A percentile compares a stretch with the other conserved stretches of the same genome.
Evolutionary conservation across 2,888 invertebrate genomes (phyloP).

Genomic region (Polydrusus cervinus): DNA sequence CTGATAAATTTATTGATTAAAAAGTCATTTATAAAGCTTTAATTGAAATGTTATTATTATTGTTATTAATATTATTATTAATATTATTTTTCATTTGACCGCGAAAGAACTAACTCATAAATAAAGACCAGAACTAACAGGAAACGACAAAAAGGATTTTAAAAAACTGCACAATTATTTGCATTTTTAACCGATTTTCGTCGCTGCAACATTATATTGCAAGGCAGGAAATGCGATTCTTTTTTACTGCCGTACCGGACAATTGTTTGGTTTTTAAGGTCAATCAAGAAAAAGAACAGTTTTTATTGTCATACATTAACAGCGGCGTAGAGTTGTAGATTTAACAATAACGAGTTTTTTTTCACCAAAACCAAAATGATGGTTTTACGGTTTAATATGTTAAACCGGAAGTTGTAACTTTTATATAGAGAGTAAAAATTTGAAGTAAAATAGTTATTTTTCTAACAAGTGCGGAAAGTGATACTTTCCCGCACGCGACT

Average conservation of each 20-base stretch:
- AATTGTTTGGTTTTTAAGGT: slow-evolving; percentile 21
- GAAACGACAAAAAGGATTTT: slow-evolving; percentile 30
- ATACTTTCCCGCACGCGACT: too few species aligned
- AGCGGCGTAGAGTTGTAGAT: not conserved
- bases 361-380: too few species aligned
- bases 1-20: not conserved
- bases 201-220: slow-evolving; percentile 30
- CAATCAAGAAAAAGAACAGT: slow-evolving; percentile 15
- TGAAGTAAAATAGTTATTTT: too few species aligned
- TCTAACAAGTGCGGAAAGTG: too few species aligned
- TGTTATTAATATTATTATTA: not conserved
- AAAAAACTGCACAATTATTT: slow-evolving; percentile 45
- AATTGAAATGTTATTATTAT: too few species aligned
- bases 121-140: slow-evolving; percentile 25
- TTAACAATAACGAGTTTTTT: too few species aligned
- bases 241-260: slow-evolving; percentile 7
- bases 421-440: too few species aligned
- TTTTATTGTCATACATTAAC: slow-evolving; percentile 7
- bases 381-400: too few species aligned
- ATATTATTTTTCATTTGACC: not conserved
- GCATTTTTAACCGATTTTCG: slow-evolving; percentile 39
- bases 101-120: slow-evolving; percentile 27
- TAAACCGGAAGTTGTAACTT: too few species aligned
- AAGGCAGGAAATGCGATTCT: slow-evolving; percentile 43
- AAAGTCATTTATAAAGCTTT: not conserved